A percentile compares a stretch with the other conserved stretches of the same genome.
Evolutionary conservation across 35 echinoderm and acorn worm species (phyloP).

Genomic region (Amphiura filiformis): DNA sequence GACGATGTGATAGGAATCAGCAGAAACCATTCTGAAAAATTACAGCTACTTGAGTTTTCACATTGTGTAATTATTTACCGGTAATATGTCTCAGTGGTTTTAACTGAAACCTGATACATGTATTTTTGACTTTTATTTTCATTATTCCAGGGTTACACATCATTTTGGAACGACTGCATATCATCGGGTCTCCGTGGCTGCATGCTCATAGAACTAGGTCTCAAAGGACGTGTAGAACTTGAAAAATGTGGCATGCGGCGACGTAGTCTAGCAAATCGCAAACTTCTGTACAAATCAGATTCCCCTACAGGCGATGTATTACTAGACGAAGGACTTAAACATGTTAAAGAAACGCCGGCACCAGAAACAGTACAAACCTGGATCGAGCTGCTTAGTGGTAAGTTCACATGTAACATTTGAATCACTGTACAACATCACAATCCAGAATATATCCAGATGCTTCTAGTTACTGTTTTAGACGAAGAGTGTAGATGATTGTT

Average conservation of each 20-base stretch:
- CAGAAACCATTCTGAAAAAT: too few species aligned
- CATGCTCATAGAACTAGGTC: slow-evolving; percentile 93
- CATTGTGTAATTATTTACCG: too few species aligned
- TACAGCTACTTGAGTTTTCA: too few species aligned
- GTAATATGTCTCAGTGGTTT: too few species aligned
- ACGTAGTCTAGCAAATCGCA: slow-evolving; percentile 81
- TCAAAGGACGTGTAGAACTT: slow-evolving; percentile 87
- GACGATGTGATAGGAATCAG: too few species aligned
- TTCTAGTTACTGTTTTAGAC: too few species aligned
- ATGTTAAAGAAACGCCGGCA: slow-evolving; percentile 72
- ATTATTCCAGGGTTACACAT: slow-evolving; percentile 88
- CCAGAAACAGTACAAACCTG: slow-evolving; percentile 85
- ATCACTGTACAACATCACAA: too few species aligned
- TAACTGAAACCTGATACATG: too few species aligned
- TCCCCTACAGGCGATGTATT: slow-evolving; percentile 86
- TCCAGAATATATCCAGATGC: too few species aligned
- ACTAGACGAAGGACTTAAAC: slow-evolving; percentile 90
- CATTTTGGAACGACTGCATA: slow-evolving; percentile 99
- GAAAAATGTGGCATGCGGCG: slow-evolving; percentile 95
- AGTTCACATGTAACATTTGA: background rate
- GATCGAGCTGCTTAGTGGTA: slow-evolving; percentile 98
- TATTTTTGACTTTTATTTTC: too few species aligned
- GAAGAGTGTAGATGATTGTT: too few species aligned
- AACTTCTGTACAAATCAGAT: slow-evolving; percentile 73
- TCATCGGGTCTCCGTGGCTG: slow-evolving; percentile 95